phyloP scores from a whole-genome alignment of 2,888 invertebrate species.

The Julus scanicus region DNA sequence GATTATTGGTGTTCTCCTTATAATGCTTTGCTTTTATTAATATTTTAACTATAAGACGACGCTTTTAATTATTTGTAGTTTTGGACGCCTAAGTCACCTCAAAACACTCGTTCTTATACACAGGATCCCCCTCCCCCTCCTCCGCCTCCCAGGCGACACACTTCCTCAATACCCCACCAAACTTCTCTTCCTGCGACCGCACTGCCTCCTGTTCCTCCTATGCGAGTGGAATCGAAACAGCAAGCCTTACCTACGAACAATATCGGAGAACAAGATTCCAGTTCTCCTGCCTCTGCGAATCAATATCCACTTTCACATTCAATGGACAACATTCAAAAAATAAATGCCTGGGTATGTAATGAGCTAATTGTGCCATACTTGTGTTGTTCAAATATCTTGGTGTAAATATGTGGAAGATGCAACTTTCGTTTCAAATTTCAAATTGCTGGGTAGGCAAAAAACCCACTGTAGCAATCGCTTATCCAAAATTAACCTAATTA shows the following conservation, averaged over 20 bases:
- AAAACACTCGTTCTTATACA: constrained; percentile 25
- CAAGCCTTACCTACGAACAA: constrained; percentile 48
- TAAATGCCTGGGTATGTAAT: constrained; percentile 54
- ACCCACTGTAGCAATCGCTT: background rate
- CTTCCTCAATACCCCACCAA: constrained; percentile 56
- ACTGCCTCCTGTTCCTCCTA: constrained; percentile 55
- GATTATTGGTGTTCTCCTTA: background rate
- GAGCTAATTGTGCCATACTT: background rate
- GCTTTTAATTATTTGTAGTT: constrained; percentile 10
- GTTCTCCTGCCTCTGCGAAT: constrained; percentile 63
- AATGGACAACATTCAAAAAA: constrained; percentile 58
- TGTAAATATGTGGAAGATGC: background rate
- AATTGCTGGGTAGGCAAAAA: background rate
- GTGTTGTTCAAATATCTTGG: constrained; percentile 6
- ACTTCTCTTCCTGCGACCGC: constrained; percentile 57
- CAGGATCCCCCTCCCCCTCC: constrained; percentile 56
- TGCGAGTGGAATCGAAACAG: constrained; percentile 55
- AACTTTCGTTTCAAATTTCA: background rate
- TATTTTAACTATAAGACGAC: constrained; percentile 3
- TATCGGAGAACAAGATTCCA: constrained; percentile 61
- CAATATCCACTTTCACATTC: constrained; percentile 59
- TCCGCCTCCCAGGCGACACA: constrained; percentile 55
- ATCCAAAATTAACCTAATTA: background rate
- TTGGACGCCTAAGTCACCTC: constrained; percentile 46
- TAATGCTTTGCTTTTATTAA: constrained; percentile 38